These are phyloP conservation scores for Intellagama lesueurii DNA, from an alignment of 2,797 vertebrate species.

Conservation along the genomic window DNA sequence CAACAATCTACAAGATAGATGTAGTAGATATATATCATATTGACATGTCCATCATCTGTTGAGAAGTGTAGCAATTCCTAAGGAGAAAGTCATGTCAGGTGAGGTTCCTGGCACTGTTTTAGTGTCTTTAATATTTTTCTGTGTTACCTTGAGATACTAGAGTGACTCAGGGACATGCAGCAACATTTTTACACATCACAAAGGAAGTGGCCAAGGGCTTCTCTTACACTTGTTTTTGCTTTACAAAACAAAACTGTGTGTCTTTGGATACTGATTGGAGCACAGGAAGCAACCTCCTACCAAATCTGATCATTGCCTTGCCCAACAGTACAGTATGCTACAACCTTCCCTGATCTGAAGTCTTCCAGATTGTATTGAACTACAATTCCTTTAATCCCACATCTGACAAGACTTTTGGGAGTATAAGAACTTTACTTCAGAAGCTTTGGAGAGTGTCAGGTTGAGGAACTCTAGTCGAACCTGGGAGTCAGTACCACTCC, in stretches of 20 bases:
- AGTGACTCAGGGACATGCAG: neutral
- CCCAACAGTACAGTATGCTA: neutral
- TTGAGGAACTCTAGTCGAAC: too few species aligned
- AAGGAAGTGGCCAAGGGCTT: too few species aligned
- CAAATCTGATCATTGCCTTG: neutral
- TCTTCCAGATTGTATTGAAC: too few species aligned
- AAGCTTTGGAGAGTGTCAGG: too few species aligned
- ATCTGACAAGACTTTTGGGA: too few species aligned
- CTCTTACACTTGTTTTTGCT: neutral
- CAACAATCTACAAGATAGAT: too few species aligned
- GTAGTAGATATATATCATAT: too few species aligned
- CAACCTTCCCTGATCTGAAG: neutral
- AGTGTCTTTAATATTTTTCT: neutral
- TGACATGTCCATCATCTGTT: neutral
- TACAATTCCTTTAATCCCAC: too few species aligned
- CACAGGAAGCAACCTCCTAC: neutral
- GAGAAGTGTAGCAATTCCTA: neutral
- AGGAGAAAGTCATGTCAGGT: neutral
- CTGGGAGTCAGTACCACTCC: neutral
- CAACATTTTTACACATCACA: neutral
- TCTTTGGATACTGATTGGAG: neutral
- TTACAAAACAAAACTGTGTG: neutral
- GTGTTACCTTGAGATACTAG: neutral
- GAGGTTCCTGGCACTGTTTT: neutral
- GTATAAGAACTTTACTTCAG: too few species aligned